Conservation (phyloP, 2,888 invertebrate genomes). For the Amphipoea oculea region DNA sequence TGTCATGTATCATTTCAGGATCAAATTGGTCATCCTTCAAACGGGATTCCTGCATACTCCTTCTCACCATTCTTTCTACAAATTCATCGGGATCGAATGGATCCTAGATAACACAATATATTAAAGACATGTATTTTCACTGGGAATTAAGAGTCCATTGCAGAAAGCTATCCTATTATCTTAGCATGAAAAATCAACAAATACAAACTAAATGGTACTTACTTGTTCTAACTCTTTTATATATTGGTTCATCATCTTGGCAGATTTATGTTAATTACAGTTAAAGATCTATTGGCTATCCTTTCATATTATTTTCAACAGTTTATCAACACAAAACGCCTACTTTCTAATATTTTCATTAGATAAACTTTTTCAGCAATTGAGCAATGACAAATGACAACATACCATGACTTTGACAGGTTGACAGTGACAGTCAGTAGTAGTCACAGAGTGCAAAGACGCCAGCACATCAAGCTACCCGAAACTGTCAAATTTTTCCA, state of each 20-base stretch:
- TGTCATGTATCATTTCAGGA: conserved; percentile 96
- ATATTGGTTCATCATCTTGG: conserved; percentile 96
- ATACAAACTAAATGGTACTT: conserved; percentile 62
- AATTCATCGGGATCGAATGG: conserved; percentile 99
- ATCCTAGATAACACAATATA: conserved; percentile 91
- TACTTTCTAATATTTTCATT: conserved; percentile 24
- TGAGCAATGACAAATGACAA: background rate
- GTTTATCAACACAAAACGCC: conserved; percentile 36
- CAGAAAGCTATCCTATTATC: background rate
- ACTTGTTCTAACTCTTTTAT: conserved; percentile 97
- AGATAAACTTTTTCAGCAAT: background rate
- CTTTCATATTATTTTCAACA: background rate
- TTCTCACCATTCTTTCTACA: conserved; percentile 98
- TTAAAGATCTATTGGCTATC: background rate
- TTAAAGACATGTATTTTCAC: background rate
- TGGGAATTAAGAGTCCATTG: background rate
- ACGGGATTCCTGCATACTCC: conserved; percentile 95
- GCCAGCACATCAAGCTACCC: too few species aligned
- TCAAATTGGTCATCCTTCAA: conserved; percentile 93
- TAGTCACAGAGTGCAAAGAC: too few species aligned
- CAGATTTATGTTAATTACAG: conserved; percentile 2
- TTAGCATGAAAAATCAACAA: conserved; percentile 2
- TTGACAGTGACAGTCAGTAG: background rate
- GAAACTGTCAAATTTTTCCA: too few species aligned
- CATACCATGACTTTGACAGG: background rate